These are phyloP conservation scores for Betta splendens DNA, from an alignment of 2,797 vertebrate species.

Conservation along the genomic window DNA sequence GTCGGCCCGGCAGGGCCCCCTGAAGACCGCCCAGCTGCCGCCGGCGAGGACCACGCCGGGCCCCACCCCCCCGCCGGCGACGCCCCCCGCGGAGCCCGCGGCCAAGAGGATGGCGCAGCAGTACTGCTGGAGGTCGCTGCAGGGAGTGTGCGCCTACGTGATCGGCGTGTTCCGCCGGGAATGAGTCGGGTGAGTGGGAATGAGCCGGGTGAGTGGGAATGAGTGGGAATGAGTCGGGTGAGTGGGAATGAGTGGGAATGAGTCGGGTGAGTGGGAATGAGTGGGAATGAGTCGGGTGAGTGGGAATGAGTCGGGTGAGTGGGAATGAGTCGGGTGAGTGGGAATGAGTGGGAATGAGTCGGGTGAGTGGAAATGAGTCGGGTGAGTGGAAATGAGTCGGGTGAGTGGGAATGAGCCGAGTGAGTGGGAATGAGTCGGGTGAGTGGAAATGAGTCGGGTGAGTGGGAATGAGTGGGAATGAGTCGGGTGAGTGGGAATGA, in stretches of 20 bases:
- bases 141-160: slow-evolving; percentile 80
- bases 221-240: slow-evolving; percentile 74
- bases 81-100: slow-evolving; percentile 53
- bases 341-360: slow-evolving; percentile 67
- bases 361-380: slow-evolving; percentile 67
- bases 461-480: slow-evolving; percentile 71
- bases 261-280: slow-evolving; percentile 61
- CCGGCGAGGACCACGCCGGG: slow-evolving; percentile 34
- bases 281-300: slow-evolving; percentile 75
- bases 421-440: slow-evolving; percentile 75
- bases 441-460: slow-evolving; percentile 73
- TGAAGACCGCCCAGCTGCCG: neutral
- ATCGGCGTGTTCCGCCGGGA: slow-evolving; percentile 82
- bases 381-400: slow-evolving; percentile 72
- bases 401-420: slow-evolving; percentile 65
- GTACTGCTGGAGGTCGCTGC: slow-evolving; percentile 87
- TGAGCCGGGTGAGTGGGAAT: slow-evolving; percentile 58
- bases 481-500: slow-evolving; percentile 61
- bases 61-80: slow-evolving; percentile 24
- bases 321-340: slow-evolving; percentile 72
- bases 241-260: slow-evolving; percentile 71
- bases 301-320: too few species aligned
- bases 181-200: slow-evolving; percentile 62
- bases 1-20: neutral
- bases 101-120: slow-evolving; percentile 78